Conservation (phyloP, 2,113 vertebrate genomes). For the Patagioenas fasciata region DNA sequence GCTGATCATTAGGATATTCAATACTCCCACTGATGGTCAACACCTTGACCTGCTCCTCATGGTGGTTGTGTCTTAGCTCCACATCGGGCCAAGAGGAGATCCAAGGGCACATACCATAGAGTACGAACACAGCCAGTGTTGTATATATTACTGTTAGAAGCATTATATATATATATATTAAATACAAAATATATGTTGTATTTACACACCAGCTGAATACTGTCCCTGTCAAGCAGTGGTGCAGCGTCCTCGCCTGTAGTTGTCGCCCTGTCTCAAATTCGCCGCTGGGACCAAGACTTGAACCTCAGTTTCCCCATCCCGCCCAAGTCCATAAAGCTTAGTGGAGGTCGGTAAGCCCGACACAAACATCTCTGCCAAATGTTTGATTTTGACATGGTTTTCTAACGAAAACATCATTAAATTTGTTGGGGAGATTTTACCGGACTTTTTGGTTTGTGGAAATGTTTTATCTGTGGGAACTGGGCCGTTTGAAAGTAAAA, state of each 20-base stretch:
- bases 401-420: fast-evolving
- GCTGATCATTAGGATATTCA: background rate
- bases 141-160: background rate
- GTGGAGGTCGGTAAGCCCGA: background rate
- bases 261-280: background rate
- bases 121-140: background rate
- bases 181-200: background rate
- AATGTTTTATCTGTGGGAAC: background rate
- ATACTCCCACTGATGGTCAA: background rate
- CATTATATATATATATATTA: too few species aligned
- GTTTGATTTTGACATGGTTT: background rate
- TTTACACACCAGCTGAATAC: background rate
- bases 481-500: background rate
- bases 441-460: background rate
- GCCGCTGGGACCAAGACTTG: too few species aligned
- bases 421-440: background rate
- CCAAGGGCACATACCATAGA: background rate
- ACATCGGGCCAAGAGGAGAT: background rate
- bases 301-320: background rate
- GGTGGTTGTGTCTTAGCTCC: background rate
- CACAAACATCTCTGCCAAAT: background rate
- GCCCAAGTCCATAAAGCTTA: background rate
- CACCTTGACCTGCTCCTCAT: fast-evolving
- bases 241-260: background rate
- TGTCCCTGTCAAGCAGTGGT: background rate